A percentile compares a stretch with the other conserved stretches of the same genome.
These are phyloP conservation scores for Dolichoris vasculosae DNA, from an alignment of 1,140 invertebrate genomes.

Conservation along the genomic window DNA sequence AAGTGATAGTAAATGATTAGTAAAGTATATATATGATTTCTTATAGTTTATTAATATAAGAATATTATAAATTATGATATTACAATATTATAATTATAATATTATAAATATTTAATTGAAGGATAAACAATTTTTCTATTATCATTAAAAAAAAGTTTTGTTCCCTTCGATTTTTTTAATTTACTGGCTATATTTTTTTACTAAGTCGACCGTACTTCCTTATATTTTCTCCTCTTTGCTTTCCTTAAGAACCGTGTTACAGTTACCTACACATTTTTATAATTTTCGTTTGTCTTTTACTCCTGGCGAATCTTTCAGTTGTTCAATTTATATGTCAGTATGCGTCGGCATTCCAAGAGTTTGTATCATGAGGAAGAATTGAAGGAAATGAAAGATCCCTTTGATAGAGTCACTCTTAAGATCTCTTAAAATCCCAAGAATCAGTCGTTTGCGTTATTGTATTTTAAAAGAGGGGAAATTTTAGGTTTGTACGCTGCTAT, in stretches of 20 bases:
- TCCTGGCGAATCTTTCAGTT: background rate
- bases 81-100: too few species aligned
- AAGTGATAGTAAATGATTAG: too few species aligned
- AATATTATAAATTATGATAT: too few species aligned
- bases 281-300: background rate
- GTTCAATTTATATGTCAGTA: background rate
- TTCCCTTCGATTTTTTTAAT: background rate
- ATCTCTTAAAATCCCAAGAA: constrained; percentile 62
- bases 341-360: constrained; percentile 45
- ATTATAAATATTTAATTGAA: too few species aligned
- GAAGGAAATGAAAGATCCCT: constrained; percentile 44
- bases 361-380: background rate
- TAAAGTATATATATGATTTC: too few species aligned
- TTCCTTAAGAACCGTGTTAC: background rate
- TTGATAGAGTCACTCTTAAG: constrained; percentile 60
- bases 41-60: too few species aligned
- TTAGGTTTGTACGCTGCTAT: constrained; percentile 55
- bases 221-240: background rate
- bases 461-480: background rate
- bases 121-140: background rate
- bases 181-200: background rate
- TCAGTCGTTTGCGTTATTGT: constrained; percentile 37
- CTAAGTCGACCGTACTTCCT: background rate
- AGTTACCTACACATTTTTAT: background rate
- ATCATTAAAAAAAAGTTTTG: background rate